A percentile compares a stretch with the other conserved stretches of the same genome.
Evolutionary conservation across 2,113 vertebrate genomes (phyloP).

Genomic region (Psettodes erumei): DNA sequence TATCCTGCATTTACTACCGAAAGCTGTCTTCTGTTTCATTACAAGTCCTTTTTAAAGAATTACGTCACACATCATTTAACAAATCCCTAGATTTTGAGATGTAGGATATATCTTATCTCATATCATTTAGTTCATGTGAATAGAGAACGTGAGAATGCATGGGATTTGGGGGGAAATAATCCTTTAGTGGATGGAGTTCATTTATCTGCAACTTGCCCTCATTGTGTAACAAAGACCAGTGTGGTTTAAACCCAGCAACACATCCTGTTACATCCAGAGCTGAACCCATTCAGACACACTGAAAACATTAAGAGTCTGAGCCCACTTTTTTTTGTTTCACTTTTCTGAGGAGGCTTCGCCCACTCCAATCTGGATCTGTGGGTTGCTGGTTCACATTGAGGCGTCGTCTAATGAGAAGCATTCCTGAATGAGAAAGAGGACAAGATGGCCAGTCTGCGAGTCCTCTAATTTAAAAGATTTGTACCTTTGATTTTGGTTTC

Average conservation of each 20-base stretch:
- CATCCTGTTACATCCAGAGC: slow-evolving; percentile 20
- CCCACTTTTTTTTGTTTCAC: slow-evolving; percentile 23
- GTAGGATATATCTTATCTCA: too few relatives aligned
- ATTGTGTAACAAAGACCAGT: neutral
- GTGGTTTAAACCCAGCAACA: slow-evolving; percentile 36
- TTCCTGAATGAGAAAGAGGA: slow-evolving; percentile 54
- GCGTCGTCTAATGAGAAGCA: slow-evolving; percentile 72
- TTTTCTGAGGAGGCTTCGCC: slow-evolving; percentile 44
- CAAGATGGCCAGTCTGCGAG: slow-evolving; percentile 58
- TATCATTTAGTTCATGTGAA: too few relatives aligned
- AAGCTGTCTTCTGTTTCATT: too few relatives aligned
- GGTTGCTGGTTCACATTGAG: slow-evolving; percentile 51
- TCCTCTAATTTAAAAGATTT: slow-evolving; percentile 76
- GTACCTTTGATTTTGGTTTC: slow-evolving; percentile 74
- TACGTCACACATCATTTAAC: too few relatives aligned
- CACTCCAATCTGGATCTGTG: slow-evolving; percentile 60
- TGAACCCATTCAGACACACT: slow-evolving; percentile 35
- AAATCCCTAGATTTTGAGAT: too few relatives aligned
- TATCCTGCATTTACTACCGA: too few relatives aligned
- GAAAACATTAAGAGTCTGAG: slow-evolving; percentile 54
- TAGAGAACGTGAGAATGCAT: neutral
- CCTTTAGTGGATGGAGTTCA: neutral
- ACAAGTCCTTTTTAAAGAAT: too few relatives aligned
- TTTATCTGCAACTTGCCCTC: neutral
- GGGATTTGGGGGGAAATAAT: neutral